Evolutionary conservation across 2,113 vertebrate species (phyloP).

Genomic region (Jaculus jaculus): DNA sequence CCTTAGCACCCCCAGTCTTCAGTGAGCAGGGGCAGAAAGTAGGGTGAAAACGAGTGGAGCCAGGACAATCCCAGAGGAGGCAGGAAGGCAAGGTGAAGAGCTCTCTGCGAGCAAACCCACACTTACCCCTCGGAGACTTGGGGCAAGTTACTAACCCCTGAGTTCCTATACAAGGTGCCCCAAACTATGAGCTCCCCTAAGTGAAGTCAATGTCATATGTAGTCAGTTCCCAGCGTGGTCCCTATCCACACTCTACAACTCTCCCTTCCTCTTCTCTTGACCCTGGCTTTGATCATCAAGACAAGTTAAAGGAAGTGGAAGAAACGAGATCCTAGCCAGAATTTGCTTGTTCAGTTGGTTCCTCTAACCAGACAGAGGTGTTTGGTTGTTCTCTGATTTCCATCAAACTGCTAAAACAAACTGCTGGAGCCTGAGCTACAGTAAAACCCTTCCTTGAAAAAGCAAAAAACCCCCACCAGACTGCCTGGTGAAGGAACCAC

Average conservation of each 20-base stretch:
- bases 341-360: neutral
- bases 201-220: neutral
- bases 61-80: neutral
- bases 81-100: neutral
- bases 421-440: neutral
- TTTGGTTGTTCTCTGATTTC: neutral
- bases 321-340: neutral
- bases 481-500: neutral
- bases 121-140: neutral
- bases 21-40: neutral
- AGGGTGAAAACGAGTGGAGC: neutral
- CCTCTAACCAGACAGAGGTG: neutral
- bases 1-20: neutral
- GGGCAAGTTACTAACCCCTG: neutral
- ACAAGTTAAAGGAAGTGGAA: neutral
- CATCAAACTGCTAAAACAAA: neutral
- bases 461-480: too few relatives aligned
- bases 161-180: neutral
- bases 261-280: neutral
- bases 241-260: neutral
- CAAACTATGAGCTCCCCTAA: neutral
- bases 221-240: neutral
- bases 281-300: neutral
- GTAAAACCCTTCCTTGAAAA: too few relatives aligned
- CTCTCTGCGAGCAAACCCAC: neutral